These are phyloP conservation scores for Eurytoma californica DNA, from an alignment of 2,888 invertebrate genomes.

Conservation along the genomic window DNA sequence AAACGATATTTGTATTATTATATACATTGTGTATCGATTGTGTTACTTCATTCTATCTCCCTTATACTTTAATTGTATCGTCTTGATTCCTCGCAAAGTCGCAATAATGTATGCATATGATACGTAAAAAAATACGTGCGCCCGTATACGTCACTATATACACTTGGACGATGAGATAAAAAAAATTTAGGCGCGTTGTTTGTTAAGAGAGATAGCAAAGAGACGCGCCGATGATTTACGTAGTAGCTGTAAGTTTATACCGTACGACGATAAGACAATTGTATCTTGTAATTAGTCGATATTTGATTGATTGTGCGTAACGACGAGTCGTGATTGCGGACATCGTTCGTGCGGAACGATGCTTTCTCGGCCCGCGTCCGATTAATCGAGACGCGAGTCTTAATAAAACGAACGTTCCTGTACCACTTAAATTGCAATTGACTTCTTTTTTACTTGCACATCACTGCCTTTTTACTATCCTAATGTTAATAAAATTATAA, in stretches of 20 bases:
- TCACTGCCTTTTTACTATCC: no score
- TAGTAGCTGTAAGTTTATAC: slow-evolving; percentile 34
- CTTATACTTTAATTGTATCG: slow-evolving; percentile 10
- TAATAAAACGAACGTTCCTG: slow-evolving; percentile 57
- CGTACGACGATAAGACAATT: slow-evolving; percentile 35
- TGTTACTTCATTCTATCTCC: slow-evolving; percentile 13
- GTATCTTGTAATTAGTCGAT: slow-evolving; percentile 53
- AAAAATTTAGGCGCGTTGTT: neutral
- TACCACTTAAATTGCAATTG: slow-evolving; percentile 41
- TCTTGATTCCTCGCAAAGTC: slow-evolving; percentile 51
- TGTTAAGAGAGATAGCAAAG: neutral
- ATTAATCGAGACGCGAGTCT: slow-evolving; percentile 44
- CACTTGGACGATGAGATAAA: slow-evolving; percentile 2
- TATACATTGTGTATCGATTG: slow-evolving; percentile 22
- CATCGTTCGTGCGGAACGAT: slow-evolving; percentile 29
- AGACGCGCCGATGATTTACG: slow-evolving; percentile 13
- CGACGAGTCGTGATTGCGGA: slow-evolving; percentile 31
- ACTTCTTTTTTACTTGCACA: no score
- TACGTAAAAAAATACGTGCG: slow-evolving; percentile 10
- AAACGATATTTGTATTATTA: slow-evolving; percentile 26
- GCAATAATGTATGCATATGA: slow-evolving; percentile 39
- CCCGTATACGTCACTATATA: neutral
- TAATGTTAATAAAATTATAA: no score
- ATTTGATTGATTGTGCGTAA: slow-evolving; percentile 46
- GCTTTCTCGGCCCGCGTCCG: slow-evolving; percentile 22